phyloP scores from a whole-genome alignment of 2,797 vertebrate genomes.

The Pitangus sulphuratus region DNA sequence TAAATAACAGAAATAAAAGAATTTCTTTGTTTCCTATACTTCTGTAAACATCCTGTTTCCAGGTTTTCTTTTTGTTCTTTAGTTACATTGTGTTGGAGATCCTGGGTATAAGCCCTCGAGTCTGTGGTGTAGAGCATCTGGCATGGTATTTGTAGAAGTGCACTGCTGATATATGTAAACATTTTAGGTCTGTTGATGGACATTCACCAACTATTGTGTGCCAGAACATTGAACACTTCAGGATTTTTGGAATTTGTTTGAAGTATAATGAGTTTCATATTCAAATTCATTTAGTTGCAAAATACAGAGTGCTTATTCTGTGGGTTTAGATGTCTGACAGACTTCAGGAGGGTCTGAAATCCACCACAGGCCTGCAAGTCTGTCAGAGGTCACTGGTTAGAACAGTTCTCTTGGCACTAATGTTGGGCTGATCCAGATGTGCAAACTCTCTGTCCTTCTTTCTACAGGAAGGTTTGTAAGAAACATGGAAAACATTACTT shows the following conservation, averaged over 20 bases:
- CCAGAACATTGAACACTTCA: not conserved
- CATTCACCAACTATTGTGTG: not conserved
- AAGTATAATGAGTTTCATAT: not conserved
- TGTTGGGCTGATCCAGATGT: not conserved
- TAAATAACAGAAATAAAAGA: not conserved
- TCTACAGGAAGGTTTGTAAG: slow-evolving; percentile 87
- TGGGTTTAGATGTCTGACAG: not conserved
- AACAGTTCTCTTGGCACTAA: not conserved
- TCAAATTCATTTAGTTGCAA: not conserved
- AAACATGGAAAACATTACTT: slow-evolving; percentile 88
- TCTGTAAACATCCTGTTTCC: not conserved
- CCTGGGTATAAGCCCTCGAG: not conserved
- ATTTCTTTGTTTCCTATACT: not conserved
- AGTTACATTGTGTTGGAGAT: not conserved
- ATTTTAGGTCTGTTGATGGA: not conserved
- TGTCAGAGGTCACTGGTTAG: not conserved
- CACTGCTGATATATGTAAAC: not conserved
- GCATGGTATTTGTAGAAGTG: not conserved
- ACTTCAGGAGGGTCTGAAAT: not conserved
- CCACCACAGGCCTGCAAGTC: accelerated
- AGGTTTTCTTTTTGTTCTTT: not conserved
- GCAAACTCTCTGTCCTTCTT: not conserved
- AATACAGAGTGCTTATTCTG: not conserved
- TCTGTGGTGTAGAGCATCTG: not conserved
- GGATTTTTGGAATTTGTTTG: not conserved